These are phyloP conservation scores for Muscina levida DNA, from an alignment of 2,888 invertebrate genomes.

Conservation along the genomic window DNA sequence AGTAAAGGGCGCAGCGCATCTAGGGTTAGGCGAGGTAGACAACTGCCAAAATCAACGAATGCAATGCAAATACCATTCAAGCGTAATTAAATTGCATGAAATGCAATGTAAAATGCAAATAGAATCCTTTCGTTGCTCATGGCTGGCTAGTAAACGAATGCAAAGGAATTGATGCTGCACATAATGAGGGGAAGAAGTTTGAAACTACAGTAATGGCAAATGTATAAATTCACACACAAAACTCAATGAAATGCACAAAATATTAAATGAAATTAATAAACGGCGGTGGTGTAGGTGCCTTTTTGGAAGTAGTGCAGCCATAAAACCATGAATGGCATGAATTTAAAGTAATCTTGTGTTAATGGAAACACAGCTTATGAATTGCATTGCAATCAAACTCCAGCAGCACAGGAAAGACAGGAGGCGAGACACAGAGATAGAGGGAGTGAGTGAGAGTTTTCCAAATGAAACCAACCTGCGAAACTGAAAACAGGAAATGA, in stretches of 20 bases:
- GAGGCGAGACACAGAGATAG: no score
- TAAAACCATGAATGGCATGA: not conserved
- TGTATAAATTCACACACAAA: slow-evolving; percentile 21
- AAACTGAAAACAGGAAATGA: slow-evolving; percentile 12
- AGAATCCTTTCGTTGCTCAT: not conserved
- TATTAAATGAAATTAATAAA: slow-evolving; percentile 52
- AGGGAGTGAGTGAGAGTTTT: not conserved
- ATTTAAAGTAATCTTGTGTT: not conserved
- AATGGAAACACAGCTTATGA: slow-evolving; percentile 34
- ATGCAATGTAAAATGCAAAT: no score
- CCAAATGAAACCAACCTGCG: not conserved
- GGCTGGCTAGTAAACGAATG: no score
- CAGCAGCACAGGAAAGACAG: not conserved
- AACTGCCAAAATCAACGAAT: no score
- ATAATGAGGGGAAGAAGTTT: not conserved
- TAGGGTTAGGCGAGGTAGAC: no score
- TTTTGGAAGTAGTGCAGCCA: not conserved
- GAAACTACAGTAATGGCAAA: not conserved
- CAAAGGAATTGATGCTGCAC: not conserved
- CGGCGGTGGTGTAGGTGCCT: slow-evolving; percentile 9
- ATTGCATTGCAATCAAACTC: not conserved
- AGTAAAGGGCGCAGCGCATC: no score
- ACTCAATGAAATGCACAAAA: slow-evolving; percentile 24
- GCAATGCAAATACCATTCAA: slow-evolving; percentile 35
- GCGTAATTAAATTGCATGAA: slow-evolving; percentile 48